These are phyloP conservation scores for Spilogale gracilis DNA, from an alignment of 2,113 vertebrate genomes.

Conservation along the genomic window DNA sequence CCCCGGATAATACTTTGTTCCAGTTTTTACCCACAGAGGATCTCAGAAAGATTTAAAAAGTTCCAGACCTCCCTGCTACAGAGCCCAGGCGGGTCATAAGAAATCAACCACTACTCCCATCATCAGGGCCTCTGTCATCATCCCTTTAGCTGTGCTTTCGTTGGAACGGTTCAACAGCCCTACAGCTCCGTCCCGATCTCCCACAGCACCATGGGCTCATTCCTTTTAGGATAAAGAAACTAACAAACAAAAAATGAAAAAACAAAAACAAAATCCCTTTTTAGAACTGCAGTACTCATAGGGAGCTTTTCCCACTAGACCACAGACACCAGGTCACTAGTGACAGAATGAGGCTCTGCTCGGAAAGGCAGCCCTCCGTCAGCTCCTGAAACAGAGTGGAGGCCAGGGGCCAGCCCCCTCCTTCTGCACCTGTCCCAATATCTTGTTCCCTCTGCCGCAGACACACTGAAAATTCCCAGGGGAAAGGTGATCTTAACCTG, in stretches of 20 bases:
- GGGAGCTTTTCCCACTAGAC: background rate
- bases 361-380: background rate
- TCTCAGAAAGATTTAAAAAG: background rate
- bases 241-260: too few relatives aligned
- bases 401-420: background rate
- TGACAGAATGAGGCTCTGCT: background rate
- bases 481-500: background rate
- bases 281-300: background rate
- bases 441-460: rapidly evolving
- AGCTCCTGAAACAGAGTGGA: background rate
- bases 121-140: too few relatives aligned
- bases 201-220: background rate
- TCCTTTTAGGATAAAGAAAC: background rate
- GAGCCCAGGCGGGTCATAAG: background rate
- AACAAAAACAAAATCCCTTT: too few relatives aligned
- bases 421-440: background rate
- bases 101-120: background rate
- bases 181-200: background rate
- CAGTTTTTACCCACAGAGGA: background rate
- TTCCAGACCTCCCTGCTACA: background rate
- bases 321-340: background rate
- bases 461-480: background rate
- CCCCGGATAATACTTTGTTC: background rate
- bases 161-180: background rate
- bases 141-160: background rate